Percentiles rank a stretch among this genome's conserved stretches.
phyloP scores from a whole-genome alignment of 2,797 vertebrate species.

The Setipinna tenuifilis region DNA sequence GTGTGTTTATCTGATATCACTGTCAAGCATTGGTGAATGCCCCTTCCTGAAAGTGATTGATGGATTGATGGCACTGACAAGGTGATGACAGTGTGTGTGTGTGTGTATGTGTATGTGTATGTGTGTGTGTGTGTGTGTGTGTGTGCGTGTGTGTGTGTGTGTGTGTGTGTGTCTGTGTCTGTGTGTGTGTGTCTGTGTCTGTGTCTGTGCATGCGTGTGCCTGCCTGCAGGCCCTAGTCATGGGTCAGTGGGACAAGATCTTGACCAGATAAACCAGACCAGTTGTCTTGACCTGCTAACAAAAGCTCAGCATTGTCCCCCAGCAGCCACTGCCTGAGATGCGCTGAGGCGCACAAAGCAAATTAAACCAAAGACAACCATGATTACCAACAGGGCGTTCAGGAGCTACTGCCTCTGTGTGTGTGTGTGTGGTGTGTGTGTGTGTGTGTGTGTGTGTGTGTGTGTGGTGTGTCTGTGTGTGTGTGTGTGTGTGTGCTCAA shows the following conservation, averaged over 20 bases:
- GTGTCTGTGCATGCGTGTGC: slow-evolving; percentile 31
- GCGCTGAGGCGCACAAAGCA: slow-evolving; percentile 37
- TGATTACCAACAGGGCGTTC: slow-evolving; percentile 45
- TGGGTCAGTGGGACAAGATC: slow-evolving; percentile 49
- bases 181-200: slow-evolving; percentile 25
- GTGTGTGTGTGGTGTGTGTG: no score
- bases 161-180: slow-evolving; percentile 34
- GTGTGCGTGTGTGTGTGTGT: no score
- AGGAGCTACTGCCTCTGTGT: slow-evolving; percentile 34
- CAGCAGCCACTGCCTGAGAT: background rate
- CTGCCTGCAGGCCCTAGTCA: slow-evolving; percentile 38
- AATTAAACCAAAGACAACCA: slow-evolving; percentile 39
- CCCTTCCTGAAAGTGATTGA: slow-evolving; percentile 52
- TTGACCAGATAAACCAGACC: slow-evolving; percentile 52
- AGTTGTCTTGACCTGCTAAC: slow-evolving; percentile 36
- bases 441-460: no score
- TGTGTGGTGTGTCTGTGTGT: no score
- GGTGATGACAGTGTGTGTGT: slow-evolving; percentile 43
- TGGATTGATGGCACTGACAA: slow-evolving; percentile 48
- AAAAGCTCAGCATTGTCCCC: slow-evolving; percentile 38
- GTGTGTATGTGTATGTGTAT: slow-evolving; percentile 38
- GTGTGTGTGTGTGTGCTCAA: no score
- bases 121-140: slow-evolving; percentile 4
- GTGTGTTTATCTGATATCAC: slow-evolving; percentile 38
- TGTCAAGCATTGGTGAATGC: slow-evolving; percentile 47